Evolutionary conservation across 1,140 invertebrate species (phyloP).

Genomic region (Wiebesia pumilae): DNA sequence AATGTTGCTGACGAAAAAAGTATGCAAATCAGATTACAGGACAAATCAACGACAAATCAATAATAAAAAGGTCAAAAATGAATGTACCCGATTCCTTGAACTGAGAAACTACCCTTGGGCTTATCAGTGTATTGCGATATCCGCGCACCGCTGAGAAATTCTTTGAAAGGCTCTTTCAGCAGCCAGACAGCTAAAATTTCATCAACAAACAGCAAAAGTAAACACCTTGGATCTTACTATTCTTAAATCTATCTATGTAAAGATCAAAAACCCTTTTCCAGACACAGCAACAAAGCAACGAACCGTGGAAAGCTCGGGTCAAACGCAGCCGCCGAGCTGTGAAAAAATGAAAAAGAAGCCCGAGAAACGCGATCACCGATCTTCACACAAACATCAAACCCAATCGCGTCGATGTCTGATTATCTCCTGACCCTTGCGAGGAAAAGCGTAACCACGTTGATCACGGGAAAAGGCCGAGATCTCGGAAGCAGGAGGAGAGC

Average conservation of each 20-base stretch:
- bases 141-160: background rate
- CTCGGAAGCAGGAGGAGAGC: too few relatives aligned
- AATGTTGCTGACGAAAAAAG: too few relatives aligned
- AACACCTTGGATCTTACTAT: background rate
- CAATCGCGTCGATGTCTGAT: background rate
- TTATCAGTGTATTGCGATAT: too few relatives aligned
- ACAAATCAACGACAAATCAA: too few relatives aligned
- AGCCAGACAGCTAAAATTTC: background rate
- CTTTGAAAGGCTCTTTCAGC: background rate
- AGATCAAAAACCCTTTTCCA: background rate
- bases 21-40: too few relatives aligned
- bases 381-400: background rate
- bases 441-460: background rate
- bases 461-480: background rate
- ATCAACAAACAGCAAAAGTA: background rate
- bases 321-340: background rate
- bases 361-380: background rate
- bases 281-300: background rate
- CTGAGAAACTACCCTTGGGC: too few relatives aligned
- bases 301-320: background rate
- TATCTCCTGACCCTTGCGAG: background rate
- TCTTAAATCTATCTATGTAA: background rate
- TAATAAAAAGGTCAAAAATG: too few relatives aligned
- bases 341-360: background rate
- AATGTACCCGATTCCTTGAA: too few relatives aligned